Base-by-base conservation (phyloP, 2,113 vertebrate species). In the Tupaia tana region DNA sequence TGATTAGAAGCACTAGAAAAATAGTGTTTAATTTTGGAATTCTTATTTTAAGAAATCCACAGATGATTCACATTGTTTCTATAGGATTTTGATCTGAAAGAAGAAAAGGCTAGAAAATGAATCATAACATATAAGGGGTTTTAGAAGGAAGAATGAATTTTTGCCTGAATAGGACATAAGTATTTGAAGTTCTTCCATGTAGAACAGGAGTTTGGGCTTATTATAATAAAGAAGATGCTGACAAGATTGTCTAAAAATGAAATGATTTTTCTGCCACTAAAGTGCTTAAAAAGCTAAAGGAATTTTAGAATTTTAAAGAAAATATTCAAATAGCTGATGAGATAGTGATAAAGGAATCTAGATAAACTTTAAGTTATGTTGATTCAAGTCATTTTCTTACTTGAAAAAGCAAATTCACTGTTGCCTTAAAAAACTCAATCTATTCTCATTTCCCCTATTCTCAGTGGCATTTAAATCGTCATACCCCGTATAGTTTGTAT, bases 41-140 rank as follows among this genome's bases (percentile, higher is more conserved):
- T 74, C 6, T 59, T 92, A 94, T 54, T 83, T 90, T 92, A 70
- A 74, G 9, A 81, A 91, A 85, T 71, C 18, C 10, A 56, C 24
- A 29, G 5, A 64, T 87, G 19, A 74, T 10, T 75, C 58, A 75
- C 52, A n/a, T 56, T 79, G 14, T 80, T 88, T 80, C 77, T 61
- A 54, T 24, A 59, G 13, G 67, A 24, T 3, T 94, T 88, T 88
- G 54, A 93, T 90, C n/a, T 87, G 22, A 22, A 91, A 88, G 73
- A 96, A 80, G 43, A 81, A 24, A 93, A 29, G 56, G 22, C 25
- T 75, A 93, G 61, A 85, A 88, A 93, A 43, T 80, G 83, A 95
- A 75, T 80, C 77, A 84, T 69, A 59, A 79, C 27, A 34, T 54
- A 73, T 67, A 69, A 27, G 24, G 22, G 80, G 69, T 93, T 93